These are phyloP conservation scores for Umimayanthus kanabou DNA, from an alignment of 92 coral and sea anemone species.

Conservation along the genomic window DNA sequence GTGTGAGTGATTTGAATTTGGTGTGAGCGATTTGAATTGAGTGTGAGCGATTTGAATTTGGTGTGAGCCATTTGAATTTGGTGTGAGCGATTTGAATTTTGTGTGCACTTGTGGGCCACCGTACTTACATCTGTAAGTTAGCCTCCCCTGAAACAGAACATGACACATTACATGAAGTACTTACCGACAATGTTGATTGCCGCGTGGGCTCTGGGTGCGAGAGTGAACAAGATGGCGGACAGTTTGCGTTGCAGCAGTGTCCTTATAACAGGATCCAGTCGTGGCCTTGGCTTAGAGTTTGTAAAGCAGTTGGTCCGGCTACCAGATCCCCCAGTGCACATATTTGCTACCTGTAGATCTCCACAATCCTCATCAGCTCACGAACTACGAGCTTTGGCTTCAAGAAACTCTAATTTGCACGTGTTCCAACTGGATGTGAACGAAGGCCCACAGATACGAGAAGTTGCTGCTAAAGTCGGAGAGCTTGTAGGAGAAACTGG, in stretches of 20 bases:
- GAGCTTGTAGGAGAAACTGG: slow-evolving; percentile 54
- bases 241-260: slow-evolving; percentile 50
- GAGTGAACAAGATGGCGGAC: slow-evolving; percentile 33
- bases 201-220: not conserved
- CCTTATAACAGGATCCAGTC: slow-evolving; percentile 81
- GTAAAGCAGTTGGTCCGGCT: slow-evolving; percentile 70
- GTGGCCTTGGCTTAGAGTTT: slow-evolving; percentile 85
- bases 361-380: slow-evolving; percentile 53
- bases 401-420: slow-evolving; percentile 55
- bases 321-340: slow-evolving; percentile 61
- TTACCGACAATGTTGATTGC: too few species aligned
- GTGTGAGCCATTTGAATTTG: too few species aligned
- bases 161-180: too few species aligned
- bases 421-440: slow-evolving; percentile 72
- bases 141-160: too few species aligned
- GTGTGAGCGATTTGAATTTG: too few species aligned
- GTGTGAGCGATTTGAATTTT: too few species aligned
- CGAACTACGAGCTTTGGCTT: slow-evolving; percentile 60
- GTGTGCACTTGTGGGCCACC: too few species aligned
- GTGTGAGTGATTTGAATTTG: too few species aligned
- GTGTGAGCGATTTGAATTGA: too few species aligned
- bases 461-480: slow-evolving; percentile 58
- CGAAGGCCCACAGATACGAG: slow-evolving; percentile 41
- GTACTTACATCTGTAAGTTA: too few species aligned
- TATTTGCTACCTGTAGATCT: slow-evolving; percentile 83